Evolutionary conservation across 2,797 vertebrate genomes (phyloP), one percentile per base, ranked within the genome.

Genomic region (Clarias fuscus): DNA sequence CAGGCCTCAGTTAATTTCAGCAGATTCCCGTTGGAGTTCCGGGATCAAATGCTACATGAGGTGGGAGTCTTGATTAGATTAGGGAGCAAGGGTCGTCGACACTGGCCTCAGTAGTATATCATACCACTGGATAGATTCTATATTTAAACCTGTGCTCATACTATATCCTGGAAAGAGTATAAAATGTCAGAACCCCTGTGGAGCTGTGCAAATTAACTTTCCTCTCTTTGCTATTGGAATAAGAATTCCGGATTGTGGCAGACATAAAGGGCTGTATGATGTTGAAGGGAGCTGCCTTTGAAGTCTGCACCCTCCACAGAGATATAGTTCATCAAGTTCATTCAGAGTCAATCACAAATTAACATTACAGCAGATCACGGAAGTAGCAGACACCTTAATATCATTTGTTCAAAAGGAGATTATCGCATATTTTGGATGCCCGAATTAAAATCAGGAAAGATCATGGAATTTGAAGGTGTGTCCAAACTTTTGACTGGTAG

Each of bases 141-240:
- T 82, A 83, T 70, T 85, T 79, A 72, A 75, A 37, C 76, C 71
- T 53, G 72, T 17, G 75, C 33, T 64, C 58, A 82, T 78, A 10
- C 43, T 7, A 85, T 72, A 48, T 59, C 84, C 67, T 67, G 20
- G 30, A 67, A 43, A 7, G 48, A 56, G 43, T 40, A 30, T 14
- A 22, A 59, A 33, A 48, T 85, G 80, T 77, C 72, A 82, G n/a
- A 78, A 37, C 33, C 62, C 33, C 67, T 68, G 18, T 33, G 43
- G 77, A 81, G 77, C 85, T 37, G 77, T 22, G 70, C 82, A 56
- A 85, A 87, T 85, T 71, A 86, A 48, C 76, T 27, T 72, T 53
- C 13, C 37, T 62, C 24, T 72, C 53, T 72, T 64, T 58, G 56
- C n/a, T 61, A 30, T 43, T 22, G 64, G 76, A 77, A 43, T 40